phyloP scores from a whole-genome alignment of 1,140 invertebrate species.

The Drosophila mojavensis region DNA sequence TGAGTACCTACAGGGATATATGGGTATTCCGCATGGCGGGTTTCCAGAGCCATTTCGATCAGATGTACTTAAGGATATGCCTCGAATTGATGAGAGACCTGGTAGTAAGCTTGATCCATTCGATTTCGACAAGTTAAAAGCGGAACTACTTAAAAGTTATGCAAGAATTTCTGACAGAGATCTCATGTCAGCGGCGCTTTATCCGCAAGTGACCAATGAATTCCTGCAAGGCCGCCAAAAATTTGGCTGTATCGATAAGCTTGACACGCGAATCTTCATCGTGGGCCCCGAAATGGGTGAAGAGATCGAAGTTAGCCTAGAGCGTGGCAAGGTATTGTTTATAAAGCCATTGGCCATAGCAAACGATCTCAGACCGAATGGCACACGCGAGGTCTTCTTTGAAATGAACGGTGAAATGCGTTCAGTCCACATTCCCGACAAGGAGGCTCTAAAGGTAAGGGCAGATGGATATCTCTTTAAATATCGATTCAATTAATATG shows the following conservation, averaged over 20 bases:
- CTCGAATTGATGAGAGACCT: constrained; percentile 94
- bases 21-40: constrained; percentile 97
- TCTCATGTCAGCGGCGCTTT: constrained; percentile 98
- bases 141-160: constrained; percentile 91
- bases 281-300: constrained; percentile 98
- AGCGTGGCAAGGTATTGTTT: constrained; percentile 97
- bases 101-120: constrained; percentile 92
- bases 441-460: constrained; percentile 93
- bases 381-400: constrained; percentile 98
- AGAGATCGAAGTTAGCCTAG: constrained; percentile 97
- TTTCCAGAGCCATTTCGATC: constrained; percentile 97
- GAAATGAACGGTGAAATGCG: constrained; percentile 98
- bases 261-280: constrained; percentile 97
- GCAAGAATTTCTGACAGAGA: constrained; percentile 91
- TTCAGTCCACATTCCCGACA: constrained; percentile 96
- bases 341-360: constrained; percentile 97
- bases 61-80: constrained; percentile 95
- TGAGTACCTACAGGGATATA: constrained; percentile 97
- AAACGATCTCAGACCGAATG: constrained; percentile 94
- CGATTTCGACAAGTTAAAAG: constrained; percentile 93
- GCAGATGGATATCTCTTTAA: too few species aligned
- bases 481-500: not conserved
- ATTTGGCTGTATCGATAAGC: constrained; percentile 98
- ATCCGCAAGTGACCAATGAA: constrained; percentile 97
- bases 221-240: constrained; percentile 94